Base-by-base conservation (phyloP, 2,797 vertebrate species). In the Peromyscus melanophrys region DNA sequence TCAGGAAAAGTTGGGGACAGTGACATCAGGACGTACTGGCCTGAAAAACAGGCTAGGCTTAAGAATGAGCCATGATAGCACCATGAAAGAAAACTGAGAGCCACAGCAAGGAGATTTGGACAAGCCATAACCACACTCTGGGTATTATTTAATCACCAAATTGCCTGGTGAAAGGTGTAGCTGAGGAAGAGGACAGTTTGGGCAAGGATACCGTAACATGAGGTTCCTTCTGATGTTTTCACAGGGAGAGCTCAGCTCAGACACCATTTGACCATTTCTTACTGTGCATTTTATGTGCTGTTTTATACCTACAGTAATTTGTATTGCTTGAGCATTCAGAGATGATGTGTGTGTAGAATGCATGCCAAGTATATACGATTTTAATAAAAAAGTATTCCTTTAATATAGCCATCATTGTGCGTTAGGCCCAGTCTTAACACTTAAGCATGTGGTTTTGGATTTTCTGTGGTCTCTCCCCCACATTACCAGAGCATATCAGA, bases 231-330 rank as follows among this genome's bases (percentile, higher is more conserved):
- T 85, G 59, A 80, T 81, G 40, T 25, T 92, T 90, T 92, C 12
- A 77, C 52, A 82, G 49, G 37, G 17, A 86, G 25, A 34, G 52
- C 23, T 52, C 31, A 49, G n/a, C 67, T 80, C 40, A 71, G 23
- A 61, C 29, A 59, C 10, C 63, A n/a, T 3, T 76, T 80, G 25
- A 25, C 7, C 19, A 69, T 89, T 71, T 90, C 7, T 73, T 89
- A 25, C 29, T 37, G 9, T 63, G 1, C 1, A 43, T 57, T 78
- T 90, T n/a, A 78, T n/a, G 27, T 88, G 27, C 12, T 83, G 13
- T 84, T 95, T 75, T 59, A 71, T 85, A 89, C 78, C 49, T 55
- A 17, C 85, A 88, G 77, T 75, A 31, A 88, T 84, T 37, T 73
- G 17, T 31, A 71, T 40, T 78, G 31, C 59, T n/a, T 83, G 19